Conservation (phyloP, 2,888 invertebrate genomes). For the Aphrophora alni region DNA sequence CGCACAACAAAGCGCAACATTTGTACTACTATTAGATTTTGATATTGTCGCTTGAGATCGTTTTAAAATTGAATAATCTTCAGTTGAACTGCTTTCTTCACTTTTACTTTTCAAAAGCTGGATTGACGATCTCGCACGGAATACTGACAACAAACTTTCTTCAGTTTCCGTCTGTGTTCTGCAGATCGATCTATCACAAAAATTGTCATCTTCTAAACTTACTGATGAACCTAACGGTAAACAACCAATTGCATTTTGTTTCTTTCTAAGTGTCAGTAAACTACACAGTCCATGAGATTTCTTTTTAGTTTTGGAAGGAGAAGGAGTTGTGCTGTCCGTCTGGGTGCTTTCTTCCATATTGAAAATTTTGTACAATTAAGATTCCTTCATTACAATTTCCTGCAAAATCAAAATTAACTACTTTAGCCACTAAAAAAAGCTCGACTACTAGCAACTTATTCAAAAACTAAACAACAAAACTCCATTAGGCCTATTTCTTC, state of each 20-base stretch:
- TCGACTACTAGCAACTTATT: too few relatives aligned
- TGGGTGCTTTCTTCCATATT: constrained; percentile 23
- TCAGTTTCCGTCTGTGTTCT: neutral
- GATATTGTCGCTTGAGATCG: constrained; percentile 21
- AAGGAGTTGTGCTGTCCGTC: neutral
- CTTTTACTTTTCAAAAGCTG: constrained; percentile 3
- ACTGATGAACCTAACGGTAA: constrained; percentile 53
- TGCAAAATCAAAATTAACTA: neutral
- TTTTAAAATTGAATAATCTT: constrained; percentile 19
- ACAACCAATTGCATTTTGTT: constrained; percentile 55
- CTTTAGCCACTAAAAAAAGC: too few relatives aligned
- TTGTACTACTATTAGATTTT: constrained; percentile 43
- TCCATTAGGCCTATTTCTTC: too few relatives aligned
- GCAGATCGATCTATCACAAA: neutral
- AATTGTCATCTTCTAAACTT: constrained; percentile 40
- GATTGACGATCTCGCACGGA: neutral
- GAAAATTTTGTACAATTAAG: neutral
- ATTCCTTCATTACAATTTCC: neutral
- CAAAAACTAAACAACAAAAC: too few relatives aligned
- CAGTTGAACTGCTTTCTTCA: neutral
- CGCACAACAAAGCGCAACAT: constrained; percentile 57
- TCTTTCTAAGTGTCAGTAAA: constrained; percentile 57
- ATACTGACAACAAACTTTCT: neutral
- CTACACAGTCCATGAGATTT: constrained; percentile 56
- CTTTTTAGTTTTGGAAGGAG: constrained; percentile 55